Percentiles rank a stretch among this genome's conserved stretches.
Evolutionary conservation across 2,797 vertebrate species (phyloP).

Genomic region (Eutrigla gurnardus): DNA sequence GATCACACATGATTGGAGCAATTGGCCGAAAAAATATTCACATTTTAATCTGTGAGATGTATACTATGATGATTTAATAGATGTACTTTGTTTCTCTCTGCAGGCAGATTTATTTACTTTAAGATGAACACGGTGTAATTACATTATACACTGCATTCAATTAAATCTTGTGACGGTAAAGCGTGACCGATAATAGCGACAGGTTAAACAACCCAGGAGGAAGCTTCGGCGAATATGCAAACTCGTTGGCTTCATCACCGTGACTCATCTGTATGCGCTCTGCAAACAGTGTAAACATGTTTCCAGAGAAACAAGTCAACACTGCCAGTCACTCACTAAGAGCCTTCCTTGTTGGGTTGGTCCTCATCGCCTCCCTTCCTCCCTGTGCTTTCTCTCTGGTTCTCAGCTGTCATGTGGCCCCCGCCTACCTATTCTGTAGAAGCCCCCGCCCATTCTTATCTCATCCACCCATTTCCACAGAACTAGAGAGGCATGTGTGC

Average conservation of each 20-base stretch:
- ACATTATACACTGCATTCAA: background rate
- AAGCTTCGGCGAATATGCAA: conserved; percentile 6
- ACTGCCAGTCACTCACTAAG: background rate
- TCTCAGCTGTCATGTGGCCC: conserved; percentile 12
- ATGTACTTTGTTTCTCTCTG: background rate
- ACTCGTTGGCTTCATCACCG: background rate
- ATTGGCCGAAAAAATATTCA: background rate
- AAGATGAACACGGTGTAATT: background rate
- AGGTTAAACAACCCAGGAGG: background rate
- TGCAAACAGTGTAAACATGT: conserved; percentile 34
- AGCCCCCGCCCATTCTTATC: conserved; percentile 71
- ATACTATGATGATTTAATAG: background rate
- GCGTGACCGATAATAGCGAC: too few species aligned
- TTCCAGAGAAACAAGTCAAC: conserved; percentile 41
- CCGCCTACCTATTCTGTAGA: conserved; percentile 60
- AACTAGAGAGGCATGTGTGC: conserved; percentile 27
- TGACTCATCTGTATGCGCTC: conserved; percentile 38
- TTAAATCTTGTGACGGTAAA: background rate
- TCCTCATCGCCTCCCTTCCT: background rate
- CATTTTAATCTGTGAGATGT: background rate
- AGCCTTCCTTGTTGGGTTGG: background rate
- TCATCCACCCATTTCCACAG: conserved; percentile 59
- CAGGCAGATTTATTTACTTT: background rate
- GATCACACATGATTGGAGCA: too few species aligned
- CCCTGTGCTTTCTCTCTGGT: background rate